Percentiles rank a stretch among this genome's conserved stretches.
phyloP scores from a whole-genome alignment of 30 jellyfish, hydroid and myxozoan species.

The Chironex yamaguchii region DNA sequence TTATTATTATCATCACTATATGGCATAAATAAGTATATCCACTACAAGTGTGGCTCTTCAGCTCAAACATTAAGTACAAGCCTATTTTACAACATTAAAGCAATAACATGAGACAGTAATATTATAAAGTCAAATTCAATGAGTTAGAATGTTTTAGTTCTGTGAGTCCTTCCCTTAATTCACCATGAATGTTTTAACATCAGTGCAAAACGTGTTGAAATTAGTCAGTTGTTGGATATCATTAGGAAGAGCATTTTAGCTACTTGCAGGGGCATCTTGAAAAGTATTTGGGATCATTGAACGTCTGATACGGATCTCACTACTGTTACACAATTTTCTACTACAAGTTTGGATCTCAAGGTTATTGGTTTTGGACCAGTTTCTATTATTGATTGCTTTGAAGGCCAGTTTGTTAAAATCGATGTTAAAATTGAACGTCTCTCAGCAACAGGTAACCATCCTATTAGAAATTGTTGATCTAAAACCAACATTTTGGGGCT shows the following conservation, averaged over 20 bases:
- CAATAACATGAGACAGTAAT: conserved; percentile 2
- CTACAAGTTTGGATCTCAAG: conserved; percentile 28
- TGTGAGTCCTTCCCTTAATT: conserved; percentile 55
- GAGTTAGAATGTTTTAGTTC: conserved; percentile 35
- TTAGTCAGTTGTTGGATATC: conserved; percentile 58
- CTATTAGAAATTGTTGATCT: too few relatives aligned
- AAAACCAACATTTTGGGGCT: too few relatives aligned
- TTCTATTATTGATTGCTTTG: conserved; percentile 24
- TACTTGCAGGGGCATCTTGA: conserved; percentile 66
- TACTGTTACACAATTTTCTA: conserved; percentile 45
- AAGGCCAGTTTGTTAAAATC: conserved; percentile 43
- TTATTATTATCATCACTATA: neutral
- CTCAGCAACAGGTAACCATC: too few relatives aligned
- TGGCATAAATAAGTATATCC: neutral
- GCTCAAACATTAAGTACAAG: conserved; percentile 13
- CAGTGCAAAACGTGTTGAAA: conserved; percentile 49
- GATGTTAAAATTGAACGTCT: too few relatives aligned
- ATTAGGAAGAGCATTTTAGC: conserved; percentile 68
- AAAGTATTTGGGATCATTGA: conserved; percentile 40
- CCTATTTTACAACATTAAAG: conserved; percentile 34
- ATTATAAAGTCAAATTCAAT: conserved; percentile 38
- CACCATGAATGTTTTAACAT: conserved; percentile 61
- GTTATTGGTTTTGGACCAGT: conserved; percentile 35
- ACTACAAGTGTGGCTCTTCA: conserved; percentile 45
- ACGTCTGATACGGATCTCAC: conserved; percentile 64